Evolutionary conservation across 2,888 invertebrate species (phyloP).

Genomic region (Lathronympha strigana): DNA sequence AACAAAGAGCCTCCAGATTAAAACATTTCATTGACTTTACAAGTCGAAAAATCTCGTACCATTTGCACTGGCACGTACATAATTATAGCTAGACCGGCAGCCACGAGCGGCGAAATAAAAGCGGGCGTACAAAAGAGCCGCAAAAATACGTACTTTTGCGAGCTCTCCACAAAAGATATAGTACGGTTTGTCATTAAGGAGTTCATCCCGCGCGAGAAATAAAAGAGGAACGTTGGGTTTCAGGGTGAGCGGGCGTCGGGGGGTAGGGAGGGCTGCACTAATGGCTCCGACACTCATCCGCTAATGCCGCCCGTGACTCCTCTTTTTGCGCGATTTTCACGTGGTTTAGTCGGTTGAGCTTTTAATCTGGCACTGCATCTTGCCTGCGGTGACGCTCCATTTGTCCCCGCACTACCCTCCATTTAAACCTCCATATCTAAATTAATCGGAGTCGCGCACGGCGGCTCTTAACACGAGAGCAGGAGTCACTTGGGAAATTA

Average conservation of each 20-base stretch:
- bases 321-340: slow-evolving; percentile 84
- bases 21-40: slow-evolving; percentile 65
- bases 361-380: slow-evolving; percentile 82
- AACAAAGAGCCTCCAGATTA: slow-evolving; percentile 61
- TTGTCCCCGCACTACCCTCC: slow-evolving; percentile 54
- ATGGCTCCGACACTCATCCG: slow-evolving; percentile 84
- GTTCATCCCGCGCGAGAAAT: slow-evolving; percentile 84
- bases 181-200: slow-evolving; percentile 85
- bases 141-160: slow-evolving; percentile 84
- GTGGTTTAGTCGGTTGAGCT: slow-evolving; percentile 82
- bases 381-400: slow-evolving; percentile 70
- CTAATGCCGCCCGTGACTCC: slow-evolving; percentile 84
- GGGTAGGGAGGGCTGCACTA: slow-evolving; percentile 69
- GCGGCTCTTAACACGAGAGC: slow-evolving; percentile 26
- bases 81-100: slow-evolving; percentile 48
- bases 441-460: slow-evolving; percentile 35
- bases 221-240: slow-evolving; percentile 80
- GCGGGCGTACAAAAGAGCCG: slow-evolving; percentile 80
- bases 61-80: slow-evolving; percentile 57
- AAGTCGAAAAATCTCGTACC: slow-evolving; percentile 62
- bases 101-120: slow-evolving; percentile 73
- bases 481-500: slow-evolving; percentile 30
- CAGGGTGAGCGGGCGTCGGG: slow-evolving; percentile 60
- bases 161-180: slow-evolving; percentile 84
- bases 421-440: slow-evolving; percentile 38